Evolutionary conservation across 2,113 vertebrate genomes (phyloP).

Genomic region (Xyliphius kryptos): DNA sequence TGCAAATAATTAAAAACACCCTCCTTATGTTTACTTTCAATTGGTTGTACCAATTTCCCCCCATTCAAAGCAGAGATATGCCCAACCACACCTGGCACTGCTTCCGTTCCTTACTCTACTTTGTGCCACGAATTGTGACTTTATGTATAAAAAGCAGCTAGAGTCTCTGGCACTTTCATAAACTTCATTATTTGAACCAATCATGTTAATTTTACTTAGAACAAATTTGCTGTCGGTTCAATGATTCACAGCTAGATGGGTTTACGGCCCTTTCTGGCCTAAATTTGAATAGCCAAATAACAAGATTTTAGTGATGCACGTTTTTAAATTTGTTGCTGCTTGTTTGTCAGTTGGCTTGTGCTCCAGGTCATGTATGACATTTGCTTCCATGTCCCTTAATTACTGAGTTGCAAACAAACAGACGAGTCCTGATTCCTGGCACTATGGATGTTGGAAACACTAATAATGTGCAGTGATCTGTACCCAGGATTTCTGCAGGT

Average conservation of each 20-base stretch:
- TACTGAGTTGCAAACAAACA: conserved; percentile 88
- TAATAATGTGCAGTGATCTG: conserved; percentile 37
- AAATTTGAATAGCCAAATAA: conserved; percentile 93
- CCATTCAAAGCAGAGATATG: no score
- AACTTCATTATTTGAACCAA: conserved; percentile 79
- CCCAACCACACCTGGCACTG: no score
- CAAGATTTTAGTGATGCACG: conserved; percentile 89
- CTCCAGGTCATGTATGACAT: conserved; percentile 90
- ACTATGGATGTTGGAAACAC: conserved; percentile 46
- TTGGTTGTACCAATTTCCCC: no score
- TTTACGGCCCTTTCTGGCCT: conserved; percentile 84
- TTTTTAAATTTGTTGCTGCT: conserved; percentile 92
- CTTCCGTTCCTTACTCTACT: no score
- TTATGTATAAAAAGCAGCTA: no score
- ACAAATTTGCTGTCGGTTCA: conserved; percentile 75
- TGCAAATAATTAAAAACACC: no score
- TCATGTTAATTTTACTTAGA: conserved; percentile 80
- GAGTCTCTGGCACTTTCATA: no score
- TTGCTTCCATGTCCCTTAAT: conserved; percentile 88
- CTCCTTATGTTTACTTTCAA: no score
- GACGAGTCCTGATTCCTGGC: conserved; percentile 82
- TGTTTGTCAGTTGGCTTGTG: conserved; percentile 89
- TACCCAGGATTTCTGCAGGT: no score
- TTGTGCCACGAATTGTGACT: no score
- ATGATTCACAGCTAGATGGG: conserved; percentile 90